Evolutionary conservation across 2,113 vertebrate genomes (phyloP).

Genomic region (Synodontis membranacea): DNA sequence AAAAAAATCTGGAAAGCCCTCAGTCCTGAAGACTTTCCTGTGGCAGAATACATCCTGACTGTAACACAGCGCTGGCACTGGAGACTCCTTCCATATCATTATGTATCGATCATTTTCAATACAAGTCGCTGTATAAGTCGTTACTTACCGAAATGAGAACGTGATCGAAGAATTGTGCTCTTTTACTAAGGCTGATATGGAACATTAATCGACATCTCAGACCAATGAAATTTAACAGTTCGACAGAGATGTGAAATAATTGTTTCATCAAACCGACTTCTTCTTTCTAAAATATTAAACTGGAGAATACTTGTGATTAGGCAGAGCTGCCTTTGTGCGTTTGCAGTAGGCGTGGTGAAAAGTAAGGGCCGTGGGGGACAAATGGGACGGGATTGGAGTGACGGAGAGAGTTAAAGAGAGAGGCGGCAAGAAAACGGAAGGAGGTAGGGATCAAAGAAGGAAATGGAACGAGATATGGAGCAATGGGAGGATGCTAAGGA

Average conservation of each 20-base stretch:
- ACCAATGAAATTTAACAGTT: neutral
- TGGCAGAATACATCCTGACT: neutral
- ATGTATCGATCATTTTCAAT: no score
- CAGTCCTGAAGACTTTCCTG: neutral
- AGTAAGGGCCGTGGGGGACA: neutral
- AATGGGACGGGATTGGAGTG: neutral
- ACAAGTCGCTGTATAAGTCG: no score
- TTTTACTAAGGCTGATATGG: neutral
- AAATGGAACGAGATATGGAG: conserved; percentile 11
- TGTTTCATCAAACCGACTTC: neutral
- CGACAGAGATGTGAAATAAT: neutral
- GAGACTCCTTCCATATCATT: neutral
- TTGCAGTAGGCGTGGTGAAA: neutral
- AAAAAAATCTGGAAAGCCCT: neutral
- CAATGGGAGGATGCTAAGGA: conserved; percentile 36
- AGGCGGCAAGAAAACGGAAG: conserved; percentile 4
- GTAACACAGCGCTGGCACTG: neutral
- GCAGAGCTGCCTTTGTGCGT: neutral
- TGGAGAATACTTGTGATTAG: neutral
- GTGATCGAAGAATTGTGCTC: neutral
- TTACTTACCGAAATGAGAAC: neutral
- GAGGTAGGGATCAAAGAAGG: conserved; percentile 13
- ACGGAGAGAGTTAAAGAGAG: neutral
- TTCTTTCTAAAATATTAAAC: neutral
- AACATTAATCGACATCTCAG: neutral